phyloP scores from a whole-genome alignment of 2,888 invertebrate species.

The Cryptocephalus primarius region DNA sequence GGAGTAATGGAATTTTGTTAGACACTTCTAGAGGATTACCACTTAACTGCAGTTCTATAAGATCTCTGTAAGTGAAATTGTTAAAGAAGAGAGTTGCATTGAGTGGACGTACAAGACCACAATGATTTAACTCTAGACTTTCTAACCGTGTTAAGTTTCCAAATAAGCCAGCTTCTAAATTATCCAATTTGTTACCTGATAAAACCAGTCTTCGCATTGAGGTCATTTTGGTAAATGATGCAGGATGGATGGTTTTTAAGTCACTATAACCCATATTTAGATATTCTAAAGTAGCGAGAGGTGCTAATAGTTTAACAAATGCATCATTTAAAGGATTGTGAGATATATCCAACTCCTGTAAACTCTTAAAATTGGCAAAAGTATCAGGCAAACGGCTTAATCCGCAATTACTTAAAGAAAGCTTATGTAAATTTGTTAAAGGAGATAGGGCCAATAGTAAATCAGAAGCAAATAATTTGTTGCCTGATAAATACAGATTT shows the following conservation, averaged over 20 bases:
- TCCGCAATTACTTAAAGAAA: conserved; percentile 57
- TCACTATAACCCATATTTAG: conserved; percentile 65
- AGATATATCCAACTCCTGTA: conserved; percentile 59
- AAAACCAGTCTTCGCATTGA: conserved; percentile 53
- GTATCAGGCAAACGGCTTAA: conserved; percentile 53
- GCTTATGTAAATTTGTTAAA: conserved; percentile 50
- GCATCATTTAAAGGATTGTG: conserved; percentile 58
- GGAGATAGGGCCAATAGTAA: conserved; percentile 54
- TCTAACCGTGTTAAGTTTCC: conserved; percentile 55
- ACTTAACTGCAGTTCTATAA: conserved; percentile 55
- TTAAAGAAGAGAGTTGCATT: conserved; percentile 58
- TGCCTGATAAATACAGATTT: conserved; percentile 54
- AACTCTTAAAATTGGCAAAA: conserved; percentile 53
- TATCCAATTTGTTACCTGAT: conserved; percentile 57
- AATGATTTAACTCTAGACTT: conserved; percentile 56
- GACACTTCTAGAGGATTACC: conserved; percentile 57
- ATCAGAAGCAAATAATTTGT: conserved; percentile 57
- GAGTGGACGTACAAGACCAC: conserved; percentile 51
- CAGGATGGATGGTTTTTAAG: conserved; percentile 51
- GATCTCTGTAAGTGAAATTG: conserved; percentile 49
- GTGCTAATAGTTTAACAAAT: conserved; percentile 52
- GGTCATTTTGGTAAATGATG: conserved; percentile 58
- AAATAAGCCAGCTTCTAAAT: conserved; percentile 55
- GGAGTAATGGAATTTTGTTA: conserved; percentile 47
- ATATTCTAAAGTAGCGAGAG: conserved; percentile 53